Percentiles rank a stretch among this genome's conserved stretches.
Conservation (phyloP, 2,113 vertebrate genomes). For the Xyrauchen texanus region DNA sequence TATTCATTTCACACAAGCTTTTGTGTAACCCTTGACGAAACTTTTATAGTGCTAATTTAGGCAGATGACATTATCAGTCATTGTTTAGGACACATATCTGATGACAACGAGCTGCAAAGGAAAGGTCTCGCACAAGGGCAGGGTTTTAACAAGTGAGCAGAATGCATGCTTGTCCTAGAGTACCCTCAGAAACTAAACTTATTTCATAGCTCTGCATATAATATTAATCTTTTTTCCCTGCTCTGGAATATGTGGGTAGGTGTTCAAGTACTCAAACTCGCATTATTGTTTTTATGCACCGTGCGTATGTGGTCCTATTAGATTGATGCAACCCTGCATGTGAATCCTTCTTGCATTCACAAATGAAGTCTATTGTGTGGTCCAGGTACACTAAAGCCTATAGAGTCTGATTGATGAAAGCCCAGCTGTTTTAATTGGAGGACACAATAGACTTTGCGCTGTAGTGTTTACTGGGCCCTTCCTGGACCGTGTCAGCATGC, state of each 20-base stretch:
- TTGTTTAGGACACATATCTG: no score
- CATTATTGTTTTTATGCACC: no score
- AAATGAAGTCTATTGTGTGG: constrained; percentile 1
- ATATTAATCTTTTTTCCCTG: background rate
- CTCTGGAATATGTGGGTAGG: background rate
- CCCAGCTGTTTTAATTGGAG: background rate
- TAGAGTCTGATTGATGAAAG: constrained; percentile 4
- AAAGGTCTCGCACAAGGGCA: no score
- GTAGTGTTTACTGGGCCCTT: background rate
- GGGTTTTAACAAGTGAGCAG: no score
- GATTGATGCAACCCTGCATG: no score
- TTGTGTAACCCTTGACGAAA: no score
- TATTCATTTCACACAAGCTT: no score
- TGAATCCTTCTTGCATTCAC: background rate
- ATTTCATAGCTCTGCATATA: background rate
- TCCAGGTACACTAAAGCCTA: background rate
- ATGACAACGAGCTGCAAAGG: no score
- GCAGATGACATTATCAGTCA: no score
- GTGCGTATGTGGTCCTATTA: no score
- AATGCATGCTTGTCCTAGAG: no score
- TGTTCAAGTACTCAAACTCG: background rate
- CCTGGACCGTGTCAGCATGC: constrained; percentile 11
- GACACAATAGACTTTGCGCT: background rate
- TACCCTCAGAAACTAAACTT: background rate
- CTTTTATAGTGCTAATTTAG: no score